Evolutionary conservation across 1,140 invertebrate species (phyloP).

Genomic region (Drosophila rufa): DNA sequence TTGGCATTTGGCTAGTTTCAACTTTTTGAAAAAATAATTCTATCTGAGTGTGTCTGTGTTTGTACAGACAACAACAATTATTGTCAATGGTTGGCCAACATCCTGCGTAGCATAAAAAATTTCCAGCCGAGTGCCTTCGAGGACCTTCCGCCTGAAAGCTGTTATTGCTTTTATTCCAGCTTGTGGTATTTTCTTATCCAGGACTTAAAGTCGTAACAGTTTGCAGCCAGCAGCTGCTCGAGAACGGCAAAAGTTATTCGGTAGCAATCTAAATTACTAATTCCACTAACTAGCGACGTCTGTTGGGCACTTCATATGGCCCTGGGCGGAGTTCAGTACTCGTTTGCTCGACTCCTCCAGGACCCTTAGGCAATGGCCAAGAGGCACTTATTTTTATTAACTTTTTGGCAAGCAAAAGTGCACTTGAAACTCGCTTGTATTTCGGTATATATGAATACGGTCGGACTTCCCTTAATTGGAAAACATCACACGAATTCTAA

Average conservation of each 20-base stretch:
- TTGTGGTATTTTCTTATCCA: slow-evolving; percentile 42
- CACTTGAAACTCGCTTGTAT: slow-evolving; percentile 66
- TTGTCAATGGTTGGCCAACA: slow-evolving; percentile 61
- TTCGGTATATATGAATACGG: slow-evolving; percentile 33
- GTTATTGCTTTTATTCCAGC: slow-evolving; percentile 49
- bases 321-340: slow-evolving; percentile 15
- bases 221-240: slow-evolving; percentile 39
- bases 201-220: slow-evolving; percentile 44
- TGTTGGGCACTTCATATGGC: slow-evolving; percentile 42
- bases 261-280: slow-evolving; percentile 71
- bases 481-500: neutral
- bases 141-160: slow-evolving; percentile 36
- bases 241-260: slow-evolving; percentile 55
- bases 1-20: slow-evolving; percentile 30
- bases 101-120: slow-evolving; percentile 49
- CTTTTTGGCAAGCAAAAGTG: slow-evolving; percentile 76
- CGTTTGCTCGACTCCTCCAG: slow-evolving; percentile 47
- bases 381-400: slow-evolving; percentile 82
- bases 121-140: slow-evolving; percentile 57
- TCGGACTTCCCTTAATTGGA: neutral
- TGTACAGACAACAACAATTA: slow-evolving; percentile 59
- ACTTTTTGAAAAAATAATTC: slow-evolving; percentile 14
- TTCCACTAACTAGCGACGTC: slow-evolving; percentile 56
- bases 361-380: slow-evolving; percentile 58
- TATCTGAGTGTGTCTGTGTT: slow-evolving; percentile 6